Conservation (phyloP, 2,113 vertebrate genomes). For the Scortum barcoo region DNA sequence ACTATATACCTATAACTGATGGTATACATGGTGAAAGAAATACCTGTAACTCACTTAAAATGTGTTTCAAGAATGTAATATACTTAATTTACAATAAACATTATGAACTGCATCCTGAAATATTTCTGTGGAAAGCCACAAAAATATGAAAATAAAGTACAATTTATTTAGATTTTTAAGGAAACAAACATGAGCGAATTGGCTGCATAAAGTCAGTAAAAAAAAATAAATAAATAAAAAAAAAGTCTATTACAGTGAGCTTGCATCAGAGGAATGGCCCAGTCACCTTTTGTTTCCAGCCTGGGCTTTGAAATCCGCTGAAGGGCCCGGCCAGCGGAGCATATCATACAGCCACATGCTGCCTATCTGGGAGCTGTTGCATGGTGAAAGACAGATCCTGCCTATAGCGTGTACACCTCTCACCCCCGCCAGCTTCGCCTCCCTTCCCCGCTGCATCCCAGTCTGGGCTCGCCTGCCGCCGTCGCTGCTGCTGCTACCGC, state of each 20-base stretch:
- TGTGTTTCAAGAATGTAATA: neutral
- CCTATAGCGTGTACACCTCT: constrained; percentile 64
- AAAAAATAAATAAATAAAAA: too few relatives aligned
- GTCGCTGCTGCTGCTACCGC: constrained; percentile 40
- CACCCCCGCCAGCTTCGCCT: constrained; percentile 64
- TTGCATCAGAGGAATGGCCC: constrained; percentile 43
- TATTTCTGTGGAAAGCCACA: neutral
- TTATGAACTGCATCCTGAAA: neutral
- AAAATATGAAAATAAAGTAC: neutral
- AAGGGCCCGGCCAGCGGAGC: constrained; percentile 49
- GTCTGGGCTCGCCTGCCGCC: constrained; percentile 70
- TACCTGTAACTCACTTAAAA: neutral
- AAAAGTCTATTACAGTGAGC: constrained; percentile 21
- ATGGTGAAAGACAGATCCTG: constrained; percentile 71
- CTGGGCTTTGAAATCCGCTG: constrained; percentile 43
- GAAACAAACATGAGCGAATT: neutral
- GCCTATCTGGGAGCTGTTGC: constrained; percentile 59
- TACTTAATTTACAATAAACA: neutral
- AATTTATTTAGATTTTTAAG: too few relatives aligned
- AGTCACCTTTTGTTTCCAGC: constrained; percentile 64
- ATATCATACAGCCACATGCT: constrained; percentile 67
- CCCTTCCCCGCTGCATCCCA: constrained; percentile 74
- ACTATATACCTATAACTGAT: too few relatives aligned
- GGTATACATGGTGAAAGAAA: neutral
- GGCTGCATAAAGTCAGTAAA: constrained; percentile 11